Base-by-base conservation (phyloP, 2,113 vertebrate genomes). In the Catagonus wagneri region DNA sequence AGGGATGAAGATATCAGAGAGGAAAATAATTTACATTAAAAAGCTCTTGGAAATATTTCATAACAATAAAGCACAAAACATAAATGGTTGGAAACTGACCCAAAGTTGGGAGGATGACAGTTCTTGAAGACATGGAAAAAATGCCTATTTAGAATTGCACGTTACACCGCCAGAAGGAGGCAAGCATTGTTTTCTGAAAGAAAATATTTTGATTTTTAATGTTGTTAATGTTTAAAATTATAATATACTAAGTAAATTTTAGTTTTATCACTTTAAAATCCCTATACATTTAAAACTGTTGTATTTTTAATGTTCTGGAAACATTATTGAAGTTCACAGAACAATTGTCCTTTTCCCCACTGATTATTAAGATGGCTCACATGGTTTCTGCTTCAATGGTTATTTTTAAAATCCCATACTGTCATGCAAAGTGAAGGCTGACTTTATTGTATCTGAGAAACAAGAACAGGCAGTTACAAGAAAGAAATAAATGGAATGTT, bases 211-310 rank as follows among this genome's bases (percentile, higher is more conserved):
- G 36, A 69, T 39, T 63, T 75, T 92, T 32, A 52, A 29, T 74
- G 14, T 68, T 50, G 39, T 19, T 36, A 29, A 56, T 75, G 36
- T 29, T 95, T 95, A 92, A 56, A 92, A 56, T 83, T 72, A 56
- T 7, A 83, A 10, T 11, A 7, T 58, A 44, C 29, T 83, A 85
- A 69, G 22, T 66, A 95, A 75, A 81, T 39, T 36, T 52, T 74
- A 32, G 50, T 92, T 95, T 91, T 76, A 23, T 74, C 66, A 50
- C 17, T 79, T 95, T 65, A 69, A 34, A 76, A 89, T 89, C 84
- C 58, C 20, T 83, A 25, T 34, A 25, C 16, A 85, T 34, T 87
- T 90, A 29, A 60, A 93, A 86, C 19, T 56, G 27, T 72, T 14
- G 54, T 17, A 8, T 61, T 83, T 60, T 79, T 66, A 89, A 39